Percentiles rank a stretch among this genome's conserved stretches.
Evolutionary conservation across 1,140 invertebrate species (phyloP).

Genomic region (Aphelenchoides avenae): DNA sequence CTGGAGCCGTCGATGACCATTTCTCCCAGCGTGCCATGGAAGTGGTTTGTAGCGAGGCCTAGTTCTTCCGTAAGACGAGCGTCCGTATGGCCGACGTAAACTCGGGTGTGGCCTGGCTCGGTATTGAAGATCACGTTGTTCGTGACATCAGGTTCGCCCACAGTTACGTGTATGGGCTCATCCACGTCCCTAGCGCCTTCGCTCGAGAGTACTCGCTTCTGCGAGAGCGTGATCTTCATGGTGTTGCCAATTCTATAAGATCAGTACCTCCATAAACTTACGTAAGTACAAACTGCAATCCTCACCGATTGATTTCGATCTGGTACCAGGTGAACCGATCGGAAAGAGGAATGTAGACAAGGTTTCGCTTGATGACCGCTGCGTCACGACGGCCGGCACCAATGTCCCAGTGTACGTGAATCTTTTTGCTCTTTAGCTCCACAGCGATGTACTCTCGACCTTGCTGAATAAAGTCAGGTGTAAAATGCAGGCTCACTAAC

Average conservation of each 20-base stretch:
- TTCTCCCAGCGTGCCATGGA: slow-evolving; percentile 49
- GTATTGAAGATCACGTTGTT: slow-evolving; percentile 55
- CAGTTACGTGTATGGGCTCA: slow-evolving; percentile 37
- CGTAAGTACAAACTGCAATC: not conserved
- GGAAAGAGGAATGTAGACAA: slow-evolving; percentile 52
- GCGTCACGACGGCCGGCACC: slow-evolving; percentile 46
- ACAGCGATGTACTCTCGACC: slow-evolving; percentile 53
- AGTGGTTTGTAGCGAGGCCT: slow-evolving; percentile 46
- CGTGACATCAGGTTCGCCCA: slow-evolving; percentile 45
- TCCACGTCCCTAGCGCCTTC: slow-evolving; percentile 41
- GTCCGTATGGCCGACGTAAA: slow-evolving; percentile 40
- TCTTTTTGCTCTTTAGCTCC: slow-evolving; percentile 50
- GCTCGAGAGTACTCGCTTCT: slow-evolving; percentile 39
- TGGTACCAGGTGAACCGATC: slow-evolving; percentile 57
- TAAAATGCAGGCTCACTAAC: not conserved
- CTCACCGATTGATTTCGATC: slow-evolving; percentile 37
- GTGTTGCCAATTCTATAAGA: slow-evolving; percentile 47
- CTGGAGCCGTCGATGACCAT: slow-evolving; percentile 45
- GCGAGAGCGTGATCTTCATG: slow-evolving; percentile 47
- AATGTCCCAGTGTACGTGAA: slow-evolving; percentile 56
- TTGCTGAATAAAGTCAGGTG: slow-evolving; percentile 31
- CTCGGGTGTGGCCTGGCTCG: slow-evolving; percentile 48
- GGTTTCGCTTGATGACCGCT: slow-evolving; percentile 49
- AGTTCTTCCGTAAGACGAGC: slow-evolving; percentile 32
- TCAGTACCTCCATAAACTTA: not conserved